Evolutionary conservation across 2,888 invertebrate species (phyloP).

Genomic region (Alentia gelatinosa): DNA sequence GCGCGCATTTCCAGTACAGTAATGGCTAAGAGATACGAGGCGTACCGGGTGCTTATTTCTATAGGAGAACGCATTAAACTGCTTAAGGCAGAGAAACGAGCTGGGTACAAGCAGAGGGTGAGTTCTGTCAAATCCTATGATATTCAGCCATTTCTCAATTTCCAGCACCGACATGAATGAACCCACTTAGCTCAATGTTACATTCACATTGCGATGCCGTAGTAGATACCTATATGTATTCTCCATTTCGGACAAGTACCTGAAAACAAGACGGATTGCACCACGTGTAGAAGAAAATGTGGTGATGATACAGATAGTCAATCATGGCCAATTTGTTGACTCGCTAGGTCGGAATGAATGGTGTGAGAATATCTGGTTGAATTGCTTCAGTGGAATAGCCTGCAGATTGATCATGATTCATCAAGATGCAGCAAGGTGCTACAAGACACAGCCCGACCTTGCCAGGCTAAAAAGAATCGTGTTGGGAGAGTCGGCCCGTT

Average conservation of each 20-base stretch:
- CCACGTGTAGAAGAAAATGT: not conserved
- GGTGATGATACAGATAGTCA: not conserved
- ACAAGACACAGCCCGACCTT: too few relatives aligned
- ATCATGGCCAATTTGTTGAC: too few relatives aligned
- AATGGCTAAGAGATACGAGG: not conserved
- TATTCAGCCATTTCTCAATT: not conserved
- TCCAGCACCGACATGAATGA: not conserved
- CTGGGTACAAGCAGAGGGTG: constrained; percentile 44
- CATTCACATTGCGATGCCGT: not conserved
- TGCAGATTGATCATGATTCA: too few relatives aligned
- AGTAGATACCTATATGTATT: not conserved
- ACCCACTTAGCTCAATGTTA: not conserved
- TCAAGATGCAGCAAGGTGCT: too few relatives aligned
- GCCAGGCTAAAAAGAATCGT: too few relatives aligned
- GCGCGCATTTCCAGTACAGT: not conserved
- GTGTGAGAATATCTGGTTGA: too few relatives aligned
- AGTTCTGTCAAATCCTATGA: not conserved
- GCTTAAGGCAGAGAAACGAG: constrained; percentile 55
- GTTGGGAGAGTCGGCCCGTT: too few relatives aligned
- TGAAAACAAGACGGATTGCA: not conserved
- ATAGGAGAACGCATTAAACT: constrained; percentile 56
- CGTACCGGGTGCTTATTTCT: constrained; percentile 5
- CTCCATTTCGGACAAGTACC: not conserved
- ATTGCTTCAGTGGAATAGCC: too few relatives aligned
- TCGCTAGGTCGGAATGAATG: too few relatives aligned